phyloP scores from a whole-genome alignment of 2,113 vertebrate species.

The Danio rerio region DNA sequence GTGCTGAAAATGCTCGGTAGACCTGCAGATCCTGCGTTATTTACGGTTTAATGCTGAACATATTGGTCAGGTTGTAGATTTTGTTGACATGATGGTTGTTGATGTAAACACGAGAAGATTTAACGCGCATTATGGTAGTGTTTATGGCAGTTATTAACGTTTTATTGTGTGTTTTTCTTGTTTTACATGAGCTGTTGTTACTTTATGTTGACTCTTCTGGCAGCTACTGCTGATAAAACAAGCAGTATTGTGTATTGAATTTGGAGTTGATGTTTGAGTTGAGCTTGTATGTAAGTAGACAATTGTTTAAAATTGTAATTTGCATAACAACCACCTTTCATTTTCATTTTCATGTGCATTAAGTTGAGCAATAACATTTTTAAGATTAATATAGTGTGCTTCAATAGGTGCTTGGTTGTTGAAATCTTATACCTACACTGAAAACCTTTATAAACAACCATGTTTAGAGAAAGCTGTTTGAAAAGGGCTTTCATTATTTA shows the following conservation, averaged over 20 bases:
- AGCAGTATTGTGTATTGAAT: not conserved
- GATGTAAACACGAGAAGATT: not conserved
- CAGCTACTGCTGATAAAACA: not conserved
- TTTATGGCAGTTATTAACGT: not conserved
- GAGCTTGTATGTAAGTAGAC: not conserved
- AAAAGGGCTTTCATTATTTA: too few species aligned
- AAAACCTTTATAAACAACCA: too few species aligned
- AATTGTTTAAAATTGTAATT: too few species aligned
- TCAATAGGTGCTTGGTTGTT: too few species aligned
- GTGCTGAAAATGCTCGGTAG: not conserved
- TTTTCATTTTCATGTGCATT: too few species aligned
- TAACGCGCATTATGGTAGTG: not conserved
- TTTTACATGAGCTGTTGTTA: not conserved
- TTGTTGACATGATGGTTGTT: conserved; percentile 18
- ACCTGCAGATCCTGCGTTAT: not conserved
- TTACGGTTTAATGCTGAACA: not conserved
- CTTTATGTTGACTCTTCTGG: not conserved
- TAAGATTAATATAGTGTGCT: too few species aligned
- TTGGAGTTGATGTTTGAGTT: too few species aligned
- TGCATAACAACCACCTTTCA: too few species aligned
- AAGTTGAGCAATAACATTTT: too few species aligned
- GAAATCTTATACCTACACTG: too few species aligned
- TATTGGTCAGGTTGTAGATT: conserved; percentile 5
- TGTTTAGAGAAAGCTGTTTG: too few species aligned
- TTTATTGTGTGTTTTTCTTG: not conserved